Conservation (phyloP, 2,888 invertebrate species). For the Clitarchus hookeri region DNA sequence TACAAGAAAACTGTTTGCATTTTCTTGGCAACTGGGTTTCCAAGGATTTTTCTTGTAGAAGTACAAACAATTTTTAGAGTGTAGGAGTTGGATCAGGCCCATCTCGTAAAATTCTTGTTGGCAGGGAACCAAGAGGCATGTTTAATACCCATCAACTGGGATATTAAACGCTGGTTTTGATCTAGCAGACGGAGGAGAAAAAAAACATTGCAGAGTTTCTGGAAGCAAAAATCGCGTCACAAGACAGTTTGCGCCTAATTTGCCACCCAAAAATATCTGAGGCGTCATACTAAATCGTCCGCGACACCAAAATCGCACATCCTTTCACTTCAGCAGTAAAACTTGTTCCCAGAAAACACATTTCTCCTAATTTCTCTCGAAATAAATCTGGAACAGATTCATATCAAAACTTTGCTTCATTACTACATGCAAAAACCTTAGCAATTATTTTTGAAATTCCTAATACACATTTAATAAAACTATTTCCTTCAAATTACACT, state of each 20-base stretch:
- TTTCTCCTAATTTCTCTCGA: no score
- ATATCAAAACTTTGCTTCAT: no score
- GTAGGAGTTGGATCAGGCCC: not conserved
- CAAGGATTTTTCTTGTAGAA: no score
- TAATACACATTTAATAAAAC: no score
- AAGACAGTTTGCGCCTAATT: not conserved
- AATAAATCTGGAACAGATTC: no score
- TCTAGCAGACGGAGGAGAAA: not conserved
- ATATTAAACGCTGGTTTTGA: not conserved
- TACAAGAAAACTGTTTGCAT: no score
- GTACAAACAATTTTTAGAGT: no score
- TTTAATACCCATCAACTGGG: not conserved
- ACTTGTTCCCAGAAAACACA: no score
- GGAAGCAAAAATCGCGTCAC: not conserved
- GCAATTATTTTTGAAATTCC: no score
- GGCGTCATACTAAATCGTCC: not conserved
- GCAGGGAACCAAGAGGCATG: not conserved
- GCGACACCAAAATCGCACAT: not conserved
- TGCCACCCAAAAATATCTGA: not conserved
- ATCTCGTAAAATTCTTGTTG: not conserved
- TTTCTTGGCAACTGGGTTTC: no score
- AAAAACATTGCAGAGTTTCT: not conserved
- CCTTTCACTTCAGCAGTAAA: not conserved
- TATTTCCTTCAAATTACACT: no score
- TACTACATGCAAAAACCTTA: no score